Conservation (phyloP, 2,797 vertebrate genomes). For the Pangasius macronema region DNA sequence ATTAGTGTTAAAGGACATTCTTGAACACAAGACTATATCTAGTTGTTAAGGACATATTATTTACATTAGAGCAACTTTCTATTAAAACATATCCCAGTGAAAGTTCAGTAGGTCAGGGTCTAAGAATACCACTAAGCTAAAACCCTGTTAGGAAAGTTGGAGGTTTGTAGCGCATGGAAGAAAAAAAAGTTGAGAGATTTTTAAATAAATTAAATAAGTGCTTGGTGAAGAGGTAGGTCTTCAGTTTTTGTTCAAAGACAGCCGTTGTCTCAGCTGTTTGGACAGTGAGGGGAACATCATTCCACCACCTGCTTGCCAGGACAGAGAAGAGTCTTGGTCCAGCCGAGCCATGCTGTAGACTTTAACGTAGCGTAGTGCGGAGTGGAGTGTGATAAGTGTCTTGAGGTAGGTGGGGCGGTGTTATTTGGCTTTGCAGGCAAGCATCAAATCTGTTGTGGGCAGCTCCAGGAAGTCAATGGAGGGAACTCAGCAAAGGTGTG, state of each 20-base stretch:
- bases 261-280: neutral
- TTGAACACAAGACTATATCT: neutral
- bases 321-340: neutral
- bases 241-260: neutral
- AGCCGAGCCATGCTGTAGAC: neutral
- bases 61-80: neutral
- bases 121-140: neutral
- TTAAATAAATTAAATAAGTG: neutral
- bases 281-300: neutral
- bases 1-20: neutral
- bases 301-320: neutral
- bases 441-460: neutral
- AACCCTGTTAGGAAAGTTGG: neutral
- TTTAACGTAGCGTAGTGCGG: neutral
- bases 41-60: neutral
- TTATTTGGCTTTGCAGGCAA: neutral
- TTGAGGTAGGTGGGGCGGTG: neutral
- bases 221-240: neutral
- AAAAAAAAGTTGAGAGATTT: neutral
- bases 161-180: neutral
- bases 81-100: neutral
- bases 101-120: neutral
- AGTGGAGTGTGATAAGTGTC: neutral
- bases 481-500: neutral
- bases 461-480: neutral